Evolutionary conservation across 1,140 invertebrate genomes (phyloP).

Genomic region (Pissodes strobi): DNA sequence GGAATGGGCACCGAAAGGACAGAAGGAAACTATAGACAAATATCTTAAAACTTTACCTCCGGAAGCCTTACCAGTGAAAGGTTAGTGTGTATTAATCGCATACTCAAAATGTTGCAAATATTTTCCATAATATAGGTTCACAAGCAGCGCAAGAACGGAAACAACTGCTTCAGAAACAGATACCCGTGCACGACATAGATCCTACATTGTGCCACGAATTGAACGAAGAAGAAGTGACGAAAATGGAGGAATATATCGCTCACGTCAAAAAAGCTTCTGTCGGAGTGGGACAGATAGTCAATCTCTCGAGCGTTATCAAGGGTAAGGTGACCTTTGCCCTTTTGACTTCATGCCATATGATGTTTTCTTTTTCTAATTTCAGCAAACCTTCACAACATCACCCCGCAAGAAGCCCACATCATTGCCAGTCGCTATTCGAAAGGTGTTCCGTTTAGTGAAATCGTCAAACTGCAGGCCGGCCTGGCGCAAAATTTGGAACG

Average conservation of each 20-base stretch:
- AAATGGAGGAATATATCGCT: constrained; percentile 67
- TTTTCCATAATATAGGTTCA: constrained; percentile 59
- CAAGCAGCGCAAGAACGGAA: constrained; percentile 72
- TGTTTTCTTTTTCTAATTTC: constrained; percentile 1
- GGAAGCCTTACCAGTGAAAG: constrained; percentile 73
- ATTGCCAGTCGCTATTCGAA: constrained; percentile 39
- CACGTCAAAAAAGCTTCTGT: constrained; percentile 67
- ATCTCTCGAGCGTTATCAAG: constrained; percentile 38
- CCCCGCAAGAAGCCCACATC: constrained; percentile 35
- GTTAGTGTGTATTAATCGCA: too few relatives aligned
- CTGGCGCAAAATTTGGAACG: constrained; percentile 28
- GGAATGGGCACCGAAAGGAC: constrained; percentile 62
- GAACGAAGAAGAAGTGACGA: constrained; percentile 64
- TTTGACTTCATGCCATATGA: not conserved
- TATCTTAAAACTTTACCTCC: constrained; percentile 77
- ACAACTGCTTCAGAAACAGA: constrained; percentile 76
- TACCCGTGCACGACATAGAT: constrained; percentile 80
- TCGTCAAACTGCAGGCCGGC: constrained; percentile 37
- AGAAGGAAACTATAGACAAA: constrained; percentile 62
- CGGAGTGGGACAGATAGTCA: constrained; percentile 56
- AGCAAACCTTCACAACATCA: constrained; percentile 37
- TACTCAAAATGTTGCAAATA: not conserved
- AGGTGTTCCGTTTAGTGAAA: constrained; percentile 38
- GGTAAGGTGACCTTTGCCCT: too few relatives aligned
- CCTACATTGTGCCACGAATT: constrained; percentile 63